Evolutionary conservation across 2,888 invertebrate species (phyloP), one percentile per base, ranked within the genome.

Genomic region (Seladonia tumulorum): DNA sequence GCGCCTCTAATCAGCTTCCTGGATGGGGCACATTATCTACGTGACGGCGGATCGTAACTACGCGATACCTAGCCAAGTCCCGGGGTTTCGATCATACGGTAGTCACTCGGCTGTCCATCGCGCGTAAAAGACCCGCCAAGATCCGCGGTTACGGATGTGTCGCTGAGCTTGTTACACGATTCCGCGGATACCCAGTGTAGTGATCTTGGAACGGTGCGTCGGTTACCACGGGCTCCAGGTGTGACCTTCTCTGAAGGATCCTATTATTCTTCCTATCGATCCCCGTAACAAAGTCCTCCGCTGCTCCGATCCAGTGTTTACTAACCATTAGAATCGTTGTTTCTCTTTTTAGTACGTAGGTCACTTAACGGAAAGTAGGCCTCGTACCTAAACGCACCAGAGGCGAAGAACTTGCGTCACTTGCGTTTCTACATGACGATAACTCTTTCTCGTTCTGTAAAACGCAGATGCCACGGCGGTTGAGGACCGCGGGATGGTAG

Each of bases 11-110:
- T 93, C 92, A 92, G 91, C 93, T 93, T 94, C 94, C 94, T 94
- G 92, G 91, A 93, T 93, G 93, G 93, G 93, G 92, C 91, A 93
- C 89, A 92, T 94, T 93, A 94, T 93, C 92, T 92, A 92, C 91
- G 92, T 93, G 93, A 94, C 94, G 93, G 92, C 87, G 88, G 90
- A 92, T 92, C 90, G 90, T 91, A 92, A 91, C 93, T 88, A 90
- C 91, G 89, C 91, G 92, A 92, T 92, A 92, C 91, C 91, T 89
- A 91, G 90, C 88, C 86, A 84, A 82, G 83, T 80, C 87, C 81
- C 81, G 74, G 78, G 79, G 81, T 79, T 87, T 85, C 84, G 86
- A 89, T 91, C 91, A 83, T 90, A 87, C 85, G 83, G 77, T 83
- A 76, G 83, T 82, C 83, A 73, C 80, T 87, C 87, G 85, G 72